These are phyloP conservation scores for Hiodon tergisus DNA, from an alignment of 2,113 vertebrate species.

Conservation along the genomic window DNA sequence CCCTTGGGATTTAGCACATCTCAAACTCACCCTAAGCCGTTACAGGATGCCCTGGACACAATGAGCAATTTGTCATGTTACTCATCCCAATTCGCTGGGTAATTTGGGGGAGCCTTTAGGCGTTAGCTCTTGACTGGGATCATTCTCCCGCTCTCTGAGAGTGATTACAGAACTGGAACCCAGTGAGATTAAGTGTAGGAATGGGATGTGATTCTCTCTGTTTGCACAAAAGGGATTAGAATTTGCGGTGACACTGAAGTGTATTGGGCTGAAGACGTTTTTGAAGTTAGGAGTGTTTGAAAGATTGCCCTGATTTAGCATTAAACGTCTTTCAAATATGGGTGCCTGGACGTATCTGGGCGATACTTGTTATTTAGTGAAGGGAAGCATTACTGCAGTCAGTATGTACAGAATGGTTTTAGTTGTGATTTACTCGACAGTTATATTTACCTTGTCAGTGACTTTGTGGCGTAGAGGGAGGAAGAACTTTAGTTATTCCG, in stretches of 20 bases:
- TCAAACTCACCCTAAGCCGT: constrained; percentile 2
- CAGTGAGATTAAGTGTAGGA: neutral
- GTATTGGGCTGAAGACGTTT: neutral
- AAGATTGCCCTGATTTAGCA: too few relatives aligned
- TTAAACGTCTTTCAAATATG: too few relatives aligned
- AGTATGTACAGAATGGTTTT: neutral
- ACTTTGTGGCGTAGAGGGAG: neutral
- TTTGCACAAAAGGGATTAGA: too few relatives aligned
- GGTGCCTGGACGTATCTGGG: too few relatives aligned
- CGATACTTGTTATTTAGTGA: too few relatives aligned
- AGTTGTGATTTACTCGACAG: neutral
- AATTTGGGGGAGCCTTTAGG: constrained; percentile 14
- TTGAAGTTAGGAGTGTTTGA: neutral
- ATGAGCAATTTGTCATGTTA: constrained; percentile 10
- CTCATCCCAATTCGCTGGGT: constrained; percentile 2
- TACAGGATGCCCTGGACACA: constrained; percentile 11
- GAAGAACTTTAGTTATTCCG: constrained; percentile 4
- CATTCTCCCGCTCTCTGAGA: neutral
- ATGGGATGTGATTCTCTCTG: neutral
- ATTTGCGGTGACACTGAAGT: neutral
- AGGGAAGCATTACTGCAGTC: too few relatives aligned
- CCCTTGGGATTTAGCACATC: neutral
- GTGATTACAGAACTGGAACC: constrained; percentile 8
- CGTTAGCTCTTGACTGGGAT: constrained; percentile 4
- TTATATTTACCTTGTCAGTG: too few relatives aligned